A percentile compares a stretch with the other conserved stretches of the same genome.
Evolutionary conservation across 2,888 invertebrate genomes (phyloP).

Genomic region (Troglohyphantes excavatus): DNA sequence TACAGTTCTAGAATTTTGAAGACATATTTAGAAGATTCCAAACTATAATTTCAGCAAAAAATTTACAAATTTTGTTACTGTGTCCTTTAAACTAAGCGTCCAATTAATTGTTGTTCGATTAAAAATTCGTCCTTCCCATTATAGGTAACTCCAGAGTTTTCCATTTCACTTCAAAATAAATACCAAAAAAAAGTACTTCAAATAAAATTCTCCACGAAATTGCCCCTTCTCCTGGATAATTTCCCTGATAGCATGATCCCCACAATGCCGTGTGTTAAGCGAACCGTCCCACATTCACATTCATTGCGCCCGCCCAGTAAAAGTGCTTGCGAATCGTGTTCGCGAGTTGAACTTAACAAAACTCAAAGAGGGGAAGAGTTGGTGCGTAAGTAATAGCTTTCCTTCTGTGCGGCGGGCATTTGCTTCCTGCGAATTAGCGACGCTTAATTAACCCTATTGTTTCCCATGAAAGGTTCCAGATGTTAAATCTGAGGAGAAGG

Average conservation of each 20-base stretch:
- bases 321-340: constrained; percentile 50
- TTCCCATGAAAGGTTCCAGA: constrained; percentile 64
- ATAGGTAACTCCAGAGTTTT: background rate
- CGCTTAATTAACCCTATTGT: constrained; percentile 67
- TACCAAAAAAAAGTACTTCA: background rate
- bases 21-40: too few species aligned
- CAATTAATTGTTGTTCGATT: too few species aligned
- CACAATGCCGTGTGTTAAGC: background rate
- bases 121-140: too few species aligned
- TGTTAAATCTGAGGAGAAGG: constrained; percentile 55
- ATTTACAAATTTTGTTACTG: too few species aligned
- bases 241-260: background rate
- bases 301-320: constrained; percentile 35
- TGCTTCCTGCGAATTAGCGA: constrained; percentile 55
- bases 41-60: too few species aligned
- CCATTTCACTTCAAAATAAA: background rate
- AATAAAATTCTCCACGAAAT: background rate
- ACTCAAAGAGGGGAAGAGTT: constrained; percentile 34
- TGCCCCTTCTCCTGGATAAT: background rate
- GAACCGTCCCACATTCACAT: constrained; percentile 27
- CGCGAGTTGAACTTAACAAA: constrained; percentile 30
- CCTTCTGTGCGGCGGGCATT: constrained; percentile 53
- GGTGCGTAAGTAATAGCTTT: constrained; percentile 65
- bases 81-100: too few species aligned
- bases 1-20: too few species aligned